Base-by-base conservation (phyloP, 1,140 invertebrate genomes). In the Nasonia giraulti region DNA sequence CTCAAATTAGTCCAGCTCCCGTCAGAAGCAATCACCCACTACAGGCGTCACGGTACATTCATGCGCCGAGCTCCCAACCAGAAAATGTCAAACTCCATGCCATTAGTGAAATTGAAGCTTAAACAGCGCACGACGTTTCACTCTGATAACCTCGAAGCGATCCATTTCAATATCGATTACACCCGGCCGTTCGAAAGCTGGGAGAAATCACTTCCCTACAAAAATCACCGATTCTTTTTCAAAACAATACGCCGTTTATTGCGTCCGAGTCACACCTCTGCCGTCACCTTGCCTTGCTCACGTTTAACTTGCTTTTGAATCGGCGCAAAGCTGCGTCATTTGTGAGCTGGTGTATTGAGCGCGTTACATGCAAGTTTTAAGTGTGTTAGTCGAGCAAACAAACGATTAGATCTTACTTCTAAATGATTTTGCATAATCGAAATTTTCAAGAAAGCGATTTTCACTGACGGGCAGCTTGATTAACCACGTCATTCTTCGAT, bases 101-200 rank as follows among this genome's bases (percentile, higher is more conserved):
- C 23, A 71, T 27, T 33, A 71, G 68, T 31, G 68, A 71, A 71
- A 71, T 31, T 31, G 31, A 71, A 31, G 68, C 55, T 71, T 33
- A 71, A 71, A 71, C 68, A 71, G 68, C 68, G 68, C 68, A 17
- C 68, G 27, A 71, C 68, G 68, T 71, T 27, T 71, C 68, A 71
- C 68, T 71, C 68, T 71, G 7, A 11, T 71, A 71, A 71, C 23
- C 27, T 33, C 68, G 12, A 33, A 71, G 23, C 68, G 68, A 71
- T 71, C 3, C 23, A 71, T 71, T 71, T 71, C 68, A 17, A 12
- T 71, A 33, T 71, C 68, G 68, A 71, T 71, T 71, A 17, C 68
- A 33, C 68, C 10, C 8, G 55, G 40, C 40, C 55, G 20, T 31
- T 71, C 31, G 68, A 31, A 31, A 71, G 68, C 10, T 1, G 27